Conservation (phyloP, 2,797 vertebrate genomes). For the Cynodonichthys magdalenae region DNA sequence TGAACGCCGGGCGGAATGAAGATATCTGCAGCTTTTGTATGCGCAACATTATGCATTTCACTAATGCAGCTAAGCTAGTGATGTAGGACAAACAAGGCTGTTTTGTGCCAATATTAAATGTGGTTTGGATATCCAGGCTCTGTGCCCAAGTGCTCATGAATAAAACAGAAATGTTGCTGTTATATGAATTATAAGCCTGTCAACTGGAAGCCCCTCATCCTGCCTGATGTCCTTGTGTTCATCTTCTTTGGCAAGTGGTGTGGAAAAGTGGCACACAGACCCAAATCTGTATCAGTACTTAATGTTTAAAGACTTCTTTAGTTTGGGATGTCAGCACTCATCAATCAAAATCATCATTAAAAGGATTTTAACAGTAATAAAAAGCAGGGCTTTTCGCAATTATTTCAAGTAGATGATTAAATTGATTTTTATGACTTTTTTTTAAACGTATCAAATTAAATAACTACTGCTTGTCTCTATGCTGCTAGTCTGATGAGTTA, state of each 20-base stretch:
- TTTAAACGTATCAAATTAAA: too few species aligned
- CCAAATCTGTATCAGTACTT: not conserved
- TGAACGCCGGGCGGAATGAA: slow-evolving; percentile 18
- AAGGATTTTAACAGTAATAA: too few species aligned
- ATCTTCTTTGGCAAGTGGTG: not conserved
- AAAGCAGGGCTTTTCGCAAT: too few species aligned
- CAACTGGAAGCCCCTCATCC: slow-evolving; percentile 1
- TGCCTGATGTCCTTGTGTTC: not conserved
- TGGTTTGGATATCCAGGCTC: not conserved
- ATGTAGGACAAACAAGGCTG: not conserved
- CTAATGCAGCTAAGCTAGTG: slow-evolving; percentile 9
- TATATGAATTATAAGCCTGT: slow-evolving; percentile 12
- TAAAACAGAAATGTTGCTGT: slow-evolving; percentile 22
- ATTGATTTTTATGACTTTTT: too few species aligned
- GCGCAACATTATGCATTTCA: slow-evolving; percentile 1
- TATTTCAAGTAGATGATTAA: too few species aligned
- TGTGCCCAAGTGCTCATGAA: slow-evolving; percentile 4
- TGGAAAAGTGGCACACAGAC: not conserved
- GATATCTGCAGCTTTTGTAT: slow-evolving; percentile 8
- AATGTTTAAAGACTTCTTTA: not conserved
- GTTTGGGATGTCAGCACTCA: not conserved
- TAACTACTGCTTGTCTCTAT: too few species aligned
- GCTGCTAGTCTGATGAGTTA: too few species aligned
- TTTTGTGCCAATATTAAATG: slow-evolving; percentile 1
- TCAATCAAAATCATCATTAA: too few species aligned